These are phyloP conservation scores for Penaeus indicus DNA, from an alignment of 1,140 invertebrate genomes.

Conservation along the genomic window DNA sequence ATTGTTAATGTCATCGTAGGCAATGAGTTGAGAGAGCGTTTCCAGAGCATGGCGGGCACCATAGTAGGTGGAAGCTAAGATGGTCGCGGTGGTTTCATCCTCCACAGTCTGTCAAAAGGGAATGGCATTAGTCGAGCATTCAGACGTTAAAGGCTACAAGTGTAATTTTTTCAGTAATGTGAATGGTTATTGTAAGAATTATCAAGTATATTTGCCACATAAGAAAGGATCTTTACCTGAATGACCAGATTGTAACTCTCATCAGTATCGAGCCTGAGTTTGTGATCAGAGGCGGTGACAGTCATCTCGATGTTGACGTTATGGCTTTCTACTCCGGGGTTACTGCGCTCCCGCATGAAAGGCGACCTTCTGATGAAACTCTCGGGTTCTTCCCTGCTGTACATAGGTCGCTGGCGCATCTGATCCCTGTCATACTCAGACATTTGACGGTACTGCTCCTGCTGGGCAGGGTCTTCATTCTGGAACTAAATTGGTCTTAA, in stretches of 20 bases:
- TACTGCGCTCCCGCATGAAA: constrained; percentile 29
- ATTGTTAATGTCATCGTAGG: constrained; percentile 58
- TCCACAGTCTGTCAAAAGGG: constrained; percentile 23
- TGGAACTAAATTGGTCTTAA: too few relatives aligned
- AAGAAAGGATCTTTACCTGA: constrained; percentile 2
- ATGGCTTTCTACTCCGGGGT: constrained; percentile 5
- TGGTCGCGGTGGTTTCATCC: constrained; percentile 37
- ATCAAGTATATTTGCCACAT: not conserved
- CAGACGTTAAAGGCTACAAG: too few relatives aligned
- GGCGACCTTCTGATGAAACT: not conserved
- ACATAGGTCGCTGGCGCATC: not conserved
- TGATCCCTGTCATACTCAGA: too few relatives aligned
- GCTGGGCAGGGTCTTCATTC: too few relatives aligned
- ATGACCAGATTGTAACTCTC: constrained; percentile 49
- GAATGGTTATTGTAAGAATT: not conserved
- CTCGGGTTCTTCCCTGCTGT: not conserved
- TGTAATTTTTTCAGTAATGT: not conserved
- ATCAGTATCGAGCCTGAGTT: constrained; percentile 47
- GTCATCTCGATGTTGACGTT: constrained; percentile 49
- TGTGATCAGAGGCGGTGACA: constrained; percentile 29
- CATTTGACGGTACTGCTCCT: too few relatives aligned
- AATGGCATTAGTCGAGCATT: not conserved
- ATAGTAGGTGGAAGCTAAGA: constrained; percentile 68
- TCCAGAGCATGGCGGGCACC: constrained; percentile 69
- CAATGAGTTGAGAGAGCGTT: constrained; percentile 68